phyloP scores from a whole-genome alignment of 2,888 invertebrate genomes.

The Drosophila sordidapex region DNA sequence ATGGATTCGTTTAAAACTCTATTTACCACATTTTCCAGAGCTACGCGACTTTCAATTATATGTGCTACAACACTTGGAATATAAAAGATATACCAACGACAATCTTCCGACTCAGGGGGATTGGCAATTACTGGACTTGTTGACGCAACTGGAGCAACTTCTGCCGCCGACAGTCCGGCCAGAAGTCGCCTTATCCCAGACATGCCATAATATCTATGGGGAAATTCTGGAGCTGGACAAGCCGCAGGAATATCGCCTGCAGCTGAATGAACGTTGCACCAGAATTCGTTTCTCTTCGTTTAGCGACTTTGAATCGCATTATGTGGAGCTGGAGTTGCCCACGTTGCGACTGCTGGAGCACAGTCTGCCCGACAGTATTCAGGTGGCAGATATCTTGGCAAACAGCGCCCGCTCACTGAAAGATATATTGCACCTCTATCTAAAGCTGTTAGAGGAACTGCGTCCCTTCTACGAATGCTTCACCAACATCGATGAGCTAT shows the following conservation, averaged over 20 bases:
- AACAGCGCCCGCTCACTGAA: slow-evolving; percentile 33
- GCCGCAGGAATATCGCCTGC: slow-evolving; percentile 65
- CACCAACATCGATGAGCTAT: slow-evolving; percentile 82
- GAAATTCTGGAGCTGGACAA: slow-evolving; percentile 73
- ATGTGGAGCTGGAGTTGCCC: slow-evolving; percentile 72
- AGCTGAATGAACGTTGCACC: slow-evolving; percentile 62
- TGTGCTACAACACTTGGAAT: slow-evolving; percentile 54
- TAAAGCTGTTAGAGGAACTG: slow-evolving; percentile 76
- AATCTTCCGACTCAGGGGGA: slow-evolving; percentile 46
- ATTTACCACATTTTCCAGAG: slow-evolving; percentile 73
- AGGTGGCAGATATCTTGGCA: slow-evolving; percentile 63
- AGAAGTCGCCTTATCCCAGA: background rate
- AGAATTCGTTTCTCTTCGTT: slow-evolving; percentile 77
- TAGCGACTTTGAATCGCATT: slow-evolving; percentile 73
- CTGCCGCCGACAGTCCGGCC: slow-evolving; percentile 4
- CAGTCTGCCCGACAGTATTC: slow-evolving; percentile 80
- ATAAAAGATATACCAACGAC: slow-evolving; percentile 37
- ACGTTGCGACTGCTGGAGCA: slow-evolving; percentile 67
- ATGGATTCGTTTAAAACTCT: slow-evolving; percentile 64
- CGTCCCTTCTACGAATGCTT: slow-evolving; percentile 82
- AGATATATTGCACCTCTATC: slow-evolving; percentile 57
- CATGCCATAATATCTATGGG: slow-evolving; percentile 60
- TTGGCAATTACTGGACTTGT: slow-evolving; percentile 66
- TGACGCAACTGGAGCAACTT: slow-evolving; percentile 57
- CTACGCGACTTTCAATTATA: slow-evolving; percentile 56